These are phyloP conservation scores for Nomada goodeniana DNA, from an alignment of 2,888 invertebrate genomes.

Conservation along the genomic window DNA sequence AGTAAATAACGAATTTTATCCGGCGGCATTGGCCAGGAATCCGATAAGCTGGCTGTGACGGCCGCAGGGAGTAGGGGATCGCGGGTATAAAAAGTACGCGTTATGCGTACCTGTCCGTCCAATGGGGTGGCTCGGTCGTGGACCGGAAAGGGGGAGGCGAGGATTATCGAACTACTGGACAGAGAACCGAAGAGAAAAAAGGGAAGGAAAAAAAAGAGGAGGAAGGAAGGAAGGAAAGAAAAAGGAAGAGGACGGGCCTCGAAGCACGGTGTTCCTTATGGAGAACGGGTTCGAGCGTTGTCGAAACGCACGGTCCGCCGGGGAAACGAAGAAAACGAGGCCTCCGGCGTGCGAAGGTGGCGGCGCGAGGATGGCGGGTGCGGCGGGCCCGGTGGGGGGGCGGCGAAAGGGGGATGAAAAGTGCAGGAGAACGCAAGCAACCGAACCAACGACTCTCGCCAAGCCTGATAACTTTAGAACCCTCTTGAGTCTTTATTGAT, in stretches of 20 bases:
- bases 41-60: conserved; percentile 59
- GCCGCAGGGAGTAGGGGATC: conserved; percentile 26
- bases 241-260: conserved; percentile 21
- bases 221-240: background rate
- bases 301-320: conserved; percentile 50
- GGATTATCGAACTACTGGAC: conserved; percentile 34
- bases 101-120: conserved; percentile 70
- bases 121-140: conserved; percentile 55
- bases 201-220: background rate
- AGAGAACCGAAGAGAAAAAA: background rate
- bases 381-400: background rate
- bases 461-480: conserved; percentile 72
- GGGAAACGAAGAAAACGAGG: conserved; percentile 37
- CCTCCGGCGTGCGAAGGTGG: too few species aligned
- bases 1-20: conserved; percentile 70
- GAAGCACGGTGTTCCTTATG: conserved; percentile 49
- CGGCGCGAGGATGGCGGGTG: background rate
- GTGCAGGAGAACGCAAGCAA: conserved; percentile 57
- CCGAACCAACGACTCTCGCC: conserved; percentile 32
- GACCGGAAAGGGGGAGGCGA: conserved; percentile 13
- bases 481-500: conserved; percentile 68
- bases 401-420: conserved; percentile 54
- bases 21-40: conserved; percentile 61
- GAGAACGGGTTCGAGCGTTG: conserved; percentile 60
- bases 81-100: conserved; percentile 67